Conservation (phyloP, 2,888 invertebrate genomes). For the Leucoptera coffeella region DNA sequence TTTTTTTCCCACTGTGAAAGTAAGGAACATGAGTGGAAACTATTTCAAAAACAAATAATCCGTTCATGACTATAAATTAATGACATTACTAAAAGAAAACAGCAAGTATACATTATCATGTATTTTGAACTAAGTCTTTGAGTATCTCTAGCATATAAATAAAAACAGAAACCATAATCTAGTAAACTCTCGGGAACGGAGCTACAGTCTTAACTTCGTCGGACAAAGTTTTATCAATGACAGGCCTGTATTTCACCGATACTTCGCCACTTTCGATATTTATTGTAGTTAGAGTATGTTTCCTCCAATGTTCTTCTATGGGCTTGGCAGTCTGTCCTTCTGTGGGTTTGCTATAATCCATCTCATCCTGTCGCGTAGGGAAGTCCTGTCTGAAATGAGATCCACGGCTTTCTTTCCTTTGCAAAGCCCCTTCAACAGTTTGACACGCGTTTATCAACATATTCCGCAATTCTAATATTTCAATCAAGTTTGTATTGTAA, state of each 20-base stretch:
- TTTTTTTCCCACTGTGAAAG: too few species aligned
- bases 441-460: slow-evolving; percentile 85
- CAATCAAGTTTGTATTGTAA: slow-evolving; percentile 95
- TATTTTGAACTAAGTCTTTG: too few species aligned
- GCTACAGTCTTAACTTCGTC: slow-evolving; percentile 78
- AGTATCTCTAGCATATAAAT: too few species aligned
- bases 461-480: slow-evolving; percentile 94
- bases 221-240: slow-evolving; percentile 86
- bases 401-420: slow-evolving; percentile 94
- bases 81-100: too few species aligned
- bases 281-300: slow-evolving; percentile 81
- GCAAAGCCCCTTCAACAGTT: slow-evolving; percentile 77
- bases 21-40: too few species aligned
- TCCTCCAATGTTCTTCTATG: slow-evolving; percentile 90
- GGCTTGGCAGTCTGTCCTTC: slow-evolving; percentile 70
- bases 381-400: slow-evolving; percentile 97
- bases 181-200: slow-evolving; percentile 90
- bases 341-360: slow-evolving; percentile 78
- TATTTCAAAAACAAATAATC: too few species aligned
- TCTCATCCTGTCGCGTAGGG: slow-evolving; percentile 83
- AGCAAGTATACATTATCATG: too few species aligned
- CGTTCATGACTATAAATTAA: too few species aligned
- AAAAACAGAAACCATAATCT: too few species aligned
- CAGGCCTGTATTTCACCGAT: slow-evolving; percentile 77
- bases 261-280: slow-evolving; percentile 71